Percentiles rank a stretch among this genome's conserved stretches.
Evolutionary conservation across 2,888 invertebrate genomes (phyloP).

Genomic region (Cyclophora albipunctata): DNA sequence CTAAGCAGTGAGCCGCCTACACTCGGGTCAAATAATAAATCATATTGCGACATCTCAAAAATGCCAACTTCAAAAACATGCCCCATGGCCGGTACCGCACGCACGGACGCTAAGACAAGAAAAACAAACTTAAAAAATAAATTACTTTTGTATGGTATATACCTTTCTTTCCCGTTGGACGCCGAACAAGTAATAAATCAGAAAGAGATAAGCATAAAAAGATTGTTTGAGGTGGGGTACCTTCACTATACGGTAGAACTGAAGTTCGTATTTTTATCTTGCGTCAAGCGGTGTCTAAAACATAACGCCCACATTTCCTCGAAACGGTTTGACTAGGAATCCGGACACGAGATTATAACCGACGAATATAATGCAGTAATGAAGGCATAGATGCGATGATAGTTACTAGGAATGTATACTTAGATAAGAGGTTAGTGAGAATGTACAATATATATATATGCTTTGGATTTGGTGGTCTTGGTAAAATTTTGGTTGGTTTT

Average conservation of each 20-base stretch:
- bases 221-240: constrained; percentile 68
- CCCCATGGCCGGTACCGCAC: constrained; percentile 64
- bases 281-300: constrained; percentile 56
- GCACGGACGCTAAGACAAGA: constrained; percentile 69
- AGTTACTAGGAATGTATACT: no score
- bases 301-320: constrained; percentile 54
- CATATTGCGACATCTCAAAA: constrained; percentile 74
- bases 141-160: constrained; percentile 70
- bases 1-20: constrained; percentile 69
- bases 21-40: constrained; percentile 60
- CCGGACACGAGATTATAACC: constrained; percentile 1
- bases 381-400: no score
- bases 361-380: neutral
- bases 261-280: constrained; percentile 72
- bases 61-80: constrained; percentile 74
- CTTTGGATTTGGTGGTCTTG: no score
- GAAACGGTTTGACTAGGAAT: constrained; percentile 33
- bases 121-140: constrained; percentile 74
- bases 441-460: no score
- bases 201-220: constrained; percentile 75
- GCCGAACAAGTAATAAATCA: constrained; percentile 73
- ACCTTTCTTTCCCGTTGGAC: constrained; percentile 73
- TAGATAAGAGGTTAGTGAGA: no score
- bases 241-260: constrained; percentile 58
- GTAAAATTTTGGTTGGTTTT: no score